A percentile compares a stretch with the other conserved stretches of the same genome.
phyloP scores from a whole-genome alignment of 2,888 invertebrate genomes.

The Creontiades dilutus region DNA sequence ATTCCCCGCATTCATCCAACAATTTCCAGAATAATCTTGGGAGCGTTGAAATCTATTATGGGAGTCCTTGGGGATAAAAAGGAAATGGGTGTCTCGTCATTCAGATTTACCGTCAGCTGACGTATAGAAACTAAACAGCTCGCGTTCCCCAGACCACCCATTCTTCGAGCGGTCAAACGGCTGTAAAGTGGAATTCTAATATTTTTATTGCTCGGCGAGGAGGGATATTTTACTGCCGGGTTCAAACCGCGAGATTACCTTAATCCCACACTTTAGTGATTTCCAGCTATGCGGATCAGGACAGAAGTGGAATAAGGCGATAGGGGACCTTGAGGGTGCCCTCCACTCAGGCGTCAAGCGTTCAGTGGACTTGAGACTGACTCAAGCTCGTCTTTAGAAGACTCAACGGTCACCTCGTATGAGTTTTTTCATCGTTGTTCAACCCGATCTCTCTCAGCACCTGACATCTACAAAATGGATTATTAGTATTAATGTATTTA shows the following conservation, averaged over 20 bases:
- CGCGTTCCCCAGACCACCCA: constrained; percentile 54
- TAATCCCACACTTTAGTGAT: constrained; percentile 54
- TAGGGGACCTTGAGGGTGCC: constrained; percentile 13
- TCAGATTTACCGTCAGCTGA: constrained; percentile 71
- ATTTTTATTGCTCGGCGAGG: constrained; percentile 60
- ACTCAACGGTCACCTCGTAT: not conserved
- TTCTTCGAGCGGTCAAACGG: constrained; percentile 38
- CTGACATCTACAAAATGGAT: no score
- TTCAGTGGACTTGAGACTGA: not conserved
- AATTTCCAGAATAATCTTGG: constrained; percentile 57
- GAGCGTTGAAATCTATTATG: constrained; percentile 62
- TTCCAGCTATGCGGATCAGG: constrained; percentile 57
- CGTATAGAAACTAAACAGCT: constrained; percentile 60
- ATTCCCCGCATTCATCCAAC: constrained; percentile 1
- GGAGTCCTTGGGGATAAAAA: constrained; percentile 60
- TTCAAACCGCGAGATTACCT: constrained; percentile 54
- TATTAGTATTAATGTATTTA: no score
- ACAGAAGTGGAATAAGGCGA: constrained; percentile 31
- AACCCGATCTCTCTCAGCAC: no score
- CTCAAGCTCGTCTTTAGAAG: not conserved
- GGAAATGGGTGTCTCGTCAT: constrained; percentile 66
- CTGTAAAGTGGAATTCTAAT: constrained; percentile 60
- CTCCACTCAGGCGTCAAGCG: not conserved
- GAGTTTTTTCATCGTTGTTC: no score
- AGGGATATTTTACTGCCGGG: constrained; percentile 56